Conservation (phyloP, 2,888 invertebrate genomes). For the Cryptocephalus primarius region DNA sequence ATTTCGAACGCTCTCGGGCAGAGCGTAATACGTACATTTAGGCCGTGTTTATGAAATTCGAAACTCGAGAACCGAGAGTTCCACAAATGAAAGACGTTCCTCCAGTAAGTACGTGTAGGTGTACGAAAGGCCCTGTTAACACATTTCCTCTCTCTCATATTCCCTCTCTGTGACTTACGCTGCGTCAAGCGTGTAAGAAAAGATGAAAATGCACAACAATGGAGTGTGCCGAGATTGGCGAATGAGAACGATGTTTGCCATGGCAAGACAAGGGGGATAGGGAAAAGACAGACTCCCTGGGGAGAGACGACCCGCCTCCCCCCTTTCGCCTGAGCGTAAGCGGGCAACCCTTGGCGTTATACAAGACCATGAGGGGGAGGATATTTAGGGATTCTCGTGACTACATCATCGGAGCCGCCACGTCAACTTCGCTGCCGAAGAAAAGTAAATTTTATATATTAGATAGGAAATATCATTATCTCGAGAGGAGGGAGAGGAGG, state of each 20-base stretch:
- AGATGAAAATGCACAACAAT: conserved; percentile 29
- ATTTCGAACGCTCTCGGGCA: no score
- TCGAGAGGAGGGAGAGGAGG: no score
- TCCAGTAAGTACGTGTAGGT: no score
- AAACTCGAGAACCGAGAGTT: no score
- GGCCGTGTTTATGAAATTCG: no score
- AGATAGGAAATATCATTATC: no score
- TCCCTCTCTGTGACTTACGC: conserved; percentile 9
- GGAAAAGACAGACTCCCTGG: conserved; percentile 55
- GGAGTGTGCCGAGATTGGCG: conserved; percentile 32
- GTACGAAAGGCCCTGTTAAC: no score
- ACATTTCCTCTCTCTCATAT: no score
- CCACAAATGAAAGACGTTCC: no score
- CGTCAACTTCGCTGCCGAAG: conserved; percentile 19
- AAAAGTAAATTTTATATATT: conserved; percentile 9
- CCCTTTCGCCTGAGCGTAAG: conserved; percentile 15
- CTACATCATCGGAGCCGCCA: conserved; percentile 31
- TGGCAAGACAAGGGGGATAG: conserved; percentile 37
- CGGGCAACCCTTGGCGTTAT: conserved; percentile 24
- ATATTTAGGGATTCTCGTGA: conserved; percentile 35
- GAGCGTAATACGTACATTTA: no score
- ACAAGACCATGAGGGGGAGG: conserved; percentile 30
- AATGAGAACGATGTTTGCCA: conserved; percentile 34
- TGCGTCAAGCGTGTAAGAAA: conserved; percentile 2
- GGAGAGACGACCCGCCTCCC: conserved; percentile 38